These are phyloP conservation scores for Phrynosoma blainvillii DNA, from an alignment of 2,113 vertebrate genomes.

Conservation along the genomic window DNA sequence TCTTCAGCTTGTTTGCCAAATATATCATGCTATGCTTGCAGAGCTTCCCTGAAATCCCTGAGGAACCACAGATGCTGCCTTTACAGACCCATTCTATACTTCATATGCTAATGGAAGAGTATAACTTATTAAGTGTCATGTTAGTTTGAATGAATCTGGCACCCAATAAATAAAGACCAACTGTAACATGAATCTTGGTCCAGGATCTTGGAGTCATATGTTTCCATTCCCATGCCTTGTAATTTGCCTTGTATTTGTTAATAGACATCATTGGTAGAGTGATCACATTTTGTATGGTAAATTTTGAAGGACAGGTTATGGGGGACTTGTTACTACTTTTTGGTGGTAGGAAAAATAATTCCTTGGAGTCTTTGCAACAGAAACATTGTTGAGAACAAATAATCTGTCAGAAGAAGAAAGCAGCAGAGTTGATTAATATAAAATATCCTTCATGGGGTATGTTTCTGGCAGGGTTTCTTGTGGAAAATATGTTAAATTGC, in stretches of 20 bases:
- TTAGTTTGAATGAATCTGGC: slow-evolving; percentile 61
- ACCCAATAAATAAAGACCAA: slow-evolving; percentile 50
- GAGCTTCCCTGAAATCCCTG: slow-evolving; percentile 59
- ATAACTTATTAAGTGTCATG: slow-evolving; percentile 52
- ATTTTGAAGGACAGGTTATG: slow-evolving; percentile 60
- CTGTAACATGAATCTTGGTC: slow-evolving; percentile 60
- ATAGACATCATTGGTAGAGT: slow-evolving; percentile 66
- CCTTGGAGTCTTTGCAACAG: slow-evolving; percentile 44
- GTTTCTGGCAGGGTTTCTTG: not conserved
- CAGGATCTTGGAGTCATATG: slow-evolving; percentile 58
- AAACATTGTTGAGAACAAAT: slow-evolving; percentile 56
- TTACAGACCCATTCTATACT: slow-evolving; percentile 4
- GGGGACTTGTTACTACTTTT: slow-evolving; percentile 58
- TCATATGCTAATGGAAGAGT: slow-evolving; percentile 8
- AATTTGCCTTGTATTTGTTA: slow-evolving; percentile 69
- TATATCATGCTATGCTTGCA: slow-evolving; percentile 53
- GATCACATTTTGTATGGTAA: slow-evolving; percentile 50
- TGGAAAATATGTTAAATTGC: not conserved
- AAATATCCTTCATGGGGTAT: not conserved
- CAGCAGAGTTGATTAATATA: not conserved
- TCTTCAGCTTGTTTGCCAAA: slow-evolving; percentile 34
- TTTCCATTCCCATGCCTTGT: slow-evolving; percentile 61
- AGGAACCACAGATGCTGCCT: slow-evolving; percentile 45
- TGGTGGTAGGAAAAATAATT: slow-evolving; percentile 53
- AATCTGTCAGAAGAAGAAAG: slow-evolving; percentile 30